phyloP scores from a whole-genome alignment of 2,888 invertebrate genomes.

The Parnassius smintheus region DNA sequence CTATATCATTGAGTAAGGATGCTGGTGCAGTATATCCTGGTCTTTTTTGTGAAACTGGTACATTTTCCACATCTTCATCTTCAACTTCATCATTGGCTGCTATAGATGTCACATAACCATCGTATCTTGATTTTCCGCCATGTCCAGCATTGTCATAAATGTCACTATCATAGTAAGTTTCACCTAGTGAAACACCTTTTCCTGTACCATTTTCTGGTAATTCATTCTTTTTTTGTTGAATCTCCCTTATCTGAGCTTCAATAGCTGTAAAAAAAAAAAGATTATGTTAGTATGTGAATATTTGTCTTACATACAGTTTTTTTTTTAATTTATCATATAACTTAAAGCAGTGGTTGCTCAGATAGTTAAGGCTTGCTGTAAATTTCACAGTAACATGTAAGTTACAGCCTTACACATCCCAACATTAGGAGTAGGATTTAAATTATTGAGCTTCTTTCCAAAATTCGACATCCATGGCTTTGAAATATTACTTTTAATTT shows the following conservation, averaged over 20 bases:
- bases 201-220: constrained; percentile 82
- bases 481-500: too few relatives aligned
- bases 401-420: too few relatives aligned
- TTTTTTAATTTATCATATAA: too few relatives aligned
- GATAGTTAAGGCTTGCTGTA: too few relatives aligned
- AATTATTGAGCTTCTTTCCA: too few relatives aligned
- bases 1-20: constrained; percentile 93
- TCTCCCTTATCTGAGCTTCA: constrained; percentile 95
- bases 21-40: constrained; percentile 92
- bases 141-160: constrained; percentile 90
- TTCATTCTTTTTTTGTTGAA: constrained; percentile 93
- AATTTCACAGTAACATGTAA: too few relatives aligned
- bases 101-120: constrained; percentile 97
- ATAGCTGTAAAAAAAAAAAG: constrained; percentile 86
- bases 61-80: constrained; percentile 94
- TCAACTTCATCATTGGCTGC: constrained; percentile 97
- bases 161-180: constrained; percentile 95
- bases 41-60: constrained; percentile 86
- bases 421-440: too few relatives aligned
- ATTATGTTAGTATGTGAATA: too few relatives aligned
- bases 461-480: too few relatives aligned
- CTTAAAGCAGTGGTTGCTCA: too few relatives aligned
- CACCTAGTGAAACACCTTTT: constrained; percentile 93
- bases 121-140: constrained; percentile 88
- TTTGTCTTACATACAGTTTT: too few relatives aligned